Base-by-base conservation (phyloP, 2,888 invertebrate genomes). In the Drosophila niveifrons region DNA sequence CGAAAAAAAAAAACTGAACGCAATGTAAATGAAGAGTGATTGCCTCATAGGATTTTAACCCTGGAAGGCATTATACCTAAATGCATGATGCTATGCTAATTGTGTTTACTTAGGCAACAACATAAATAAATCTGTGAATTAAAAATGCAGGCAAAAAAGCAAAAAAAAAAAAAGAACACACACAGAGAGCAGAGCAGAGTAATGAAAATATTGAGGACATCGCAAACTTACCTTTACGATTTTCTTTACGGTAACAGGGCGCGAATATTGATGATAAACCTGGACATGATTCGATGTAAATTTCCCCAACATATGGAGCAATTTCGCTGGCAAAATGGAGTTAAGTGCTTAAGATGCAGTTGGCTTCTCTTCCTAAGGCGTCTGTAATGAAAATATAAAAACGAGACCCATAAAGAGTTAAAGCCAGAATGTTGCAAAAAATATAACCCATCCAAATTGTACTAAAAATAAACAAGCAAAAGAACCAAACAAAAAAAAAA, bases 211-310 rank as follows among this genome's bases (percentile, higher is more conserved):
- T 31, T 34, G 8, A 34, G 23, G 28, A 41, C 11, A 15, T 18
- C n/a, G 6, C 1, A 7, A 28, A 71, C 79, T 82, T 76, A 91
- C 90, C 89, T 91, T 91, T 46, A 89, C 86, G 59, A 90, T 87
- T 66, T 91, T 91, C 77, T 88, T 91, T 70, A 91, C 59, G 76
- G 90, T 75, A 61, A 88, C 79, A 50, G 90, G 75, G 63, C 90
- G 90, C 66, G 90, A 88, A 73, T 91, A 91, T 74, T 91, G 90
- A 72, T 91, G 90, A 81, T 91, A 91, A 67, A 91, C 90, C 78
- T 91, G 90, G 64, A 90, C 90, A 90, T 91, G 90, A 67, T 91
- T 91, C 71, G 91, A 90, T 72, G 90, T 91, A 66, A 91, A 91
- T 90, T 91, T 91, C 17, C 91, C 90, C 90, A 91, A 91, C 90